Conservation (phyloP, 2,888 invertebrate species). For the Phalera bucephala region DNA sequence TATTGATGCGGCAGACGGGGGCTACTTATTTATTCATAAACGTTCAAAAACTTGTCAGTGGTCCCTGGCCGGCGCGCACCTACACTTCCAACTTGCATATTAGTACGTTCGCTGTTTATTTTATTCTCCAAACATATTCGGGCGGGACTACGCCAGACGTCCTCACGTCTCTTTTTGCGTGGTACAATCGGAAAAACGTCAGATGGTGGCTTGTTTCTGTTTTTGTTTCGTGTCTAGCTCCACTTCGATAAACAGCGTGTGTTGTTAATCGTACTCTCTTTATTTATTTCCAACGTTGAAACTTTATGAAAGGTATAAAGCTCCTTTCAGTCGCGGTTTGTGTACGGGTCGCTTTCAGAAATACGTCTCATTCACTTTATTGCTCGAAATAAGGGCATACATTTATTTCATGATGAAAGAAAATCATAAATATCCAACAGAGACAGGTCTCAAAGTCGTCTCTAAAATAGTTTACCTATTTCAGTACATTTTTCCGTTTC, state of each 20-base stretch:
- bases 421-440: neutral
- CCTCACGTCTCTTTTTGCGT: constrained; percentile 30
- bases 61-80: constrained; percentile 28
- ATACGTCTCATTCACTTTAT: neutral
- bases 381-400: constrained; percentile 1
- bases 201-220: constrained; percentile 24
- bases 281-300: constrained; percentile 1
- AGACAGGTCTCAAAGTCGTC: neutral
- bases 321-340: neutral
- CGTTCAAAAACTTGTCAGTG: constrained; percentile 74
- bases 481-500: constrained; percentile 21
- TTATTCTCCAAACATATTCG: constrained; percentile 48
- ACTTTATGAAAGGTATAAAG: neutral
- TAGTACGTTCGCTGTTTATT: constrained; percentile 56
- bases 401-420: constrained; percentile 1
- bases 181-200: constrained; percentile 33
- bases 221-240: constrained; percentile 28
- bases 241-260: constrained; percentile 28
- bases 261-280: constrained; percentile 16
- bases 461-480: constrained; percentile 18
- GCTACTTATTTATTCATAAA: constrained; percentile 78
- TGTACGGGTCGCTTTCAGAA: neutral
- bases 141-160: constrained; percentile 29
- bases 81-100: constrained; percentile 42
- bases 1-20: constrained; percentile 79